Percentiles rank a stretch among this genome's conserved stretches.
Conservation (phyloP, 1,140 invertebrate species). For the Agrypnia vestita region DNA sequence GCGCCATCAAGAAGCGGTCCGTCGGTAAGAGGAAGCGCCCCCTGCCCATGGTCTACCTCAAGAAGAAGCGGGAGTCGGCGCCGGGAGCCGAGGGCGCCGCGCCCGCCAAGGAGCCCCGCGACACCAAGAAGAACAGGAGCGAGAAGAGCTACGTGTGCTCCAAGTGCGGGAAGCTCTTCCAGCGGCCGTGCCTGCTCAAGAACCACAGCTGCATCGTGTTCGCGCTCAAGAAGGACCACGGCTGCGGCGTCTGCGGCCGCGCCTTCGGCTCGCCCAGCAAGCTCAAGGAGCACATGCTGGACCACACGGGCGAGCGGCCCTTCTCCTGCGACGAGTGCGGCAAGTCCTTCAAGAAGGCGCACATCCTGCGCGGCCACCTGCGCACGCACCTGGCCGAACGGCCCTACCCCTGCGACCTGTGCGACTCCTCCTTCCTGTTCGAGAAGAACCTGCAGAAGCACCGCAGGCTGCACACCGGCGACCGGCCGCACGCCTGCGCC, state of each 20-base stretch:
- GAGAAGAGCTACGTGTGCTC: not conserved
- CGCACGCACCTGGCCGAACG: constrained; percentile 61
- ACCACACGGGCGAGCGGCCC: constrained; percentile 72
- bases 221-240: not conserved
- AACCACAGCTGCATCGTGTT: not conserved
- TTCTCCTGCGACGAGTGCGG: constrained; percentile 71
- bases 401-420: constrained; percentile 64
- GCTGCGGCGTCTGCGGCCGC: not conserved
- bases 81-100: not conserved
- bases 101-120: no score
- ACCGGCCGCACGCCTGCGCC: not conserved
- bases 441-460: constrained; percentile 36
- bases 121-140: not conserved
- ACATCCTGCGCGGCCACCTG: constrained; percentile 58
- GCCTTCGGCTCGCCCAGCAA: not conserved
- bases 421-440: constrained; percentile 60
- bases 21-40: not conserved
- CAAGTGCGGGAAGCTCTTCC: constrained; percentile 8
- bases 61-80: not conserved
- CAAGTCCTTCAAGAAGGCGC: constrained; percentile 50
- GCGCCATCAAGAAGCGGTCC: not conserved
- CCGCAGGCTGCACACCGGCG: constrained; percentile 11
- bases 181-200: not conserved
- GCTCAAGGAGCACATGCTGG: constrained; percentile 33
- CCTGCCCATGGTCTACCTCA: not conserved